Evolutionary conservation across 1,140 invertebrate species (phyloP), one percentile per base, ranked within the genome.

Genomic region (Pseudomyrmex sp.): DNA sequence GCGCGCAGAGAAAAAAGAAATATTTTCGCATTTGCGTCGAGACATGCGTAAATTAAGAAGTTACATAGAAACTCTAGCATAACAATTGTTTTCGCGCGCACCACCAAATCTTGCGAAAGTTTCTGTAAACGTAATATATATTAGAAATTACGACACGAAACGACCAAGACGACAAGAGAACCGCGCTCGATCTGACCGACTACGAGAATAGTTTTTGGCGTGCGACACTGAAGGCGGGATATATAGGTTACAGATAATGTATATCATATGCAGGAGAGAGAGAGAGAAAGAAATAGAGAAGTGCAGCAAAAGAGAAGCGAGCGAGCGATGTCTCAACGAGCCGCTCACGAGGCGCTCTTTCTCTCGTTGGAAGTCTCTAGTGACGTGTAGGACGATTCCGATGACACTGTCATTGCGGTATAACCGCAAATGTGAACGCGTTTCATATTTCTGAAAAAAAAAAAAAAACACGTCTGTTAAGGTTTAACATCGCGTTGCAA

Each of bases 181-280:
- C 62, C 13, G 54, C 35, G n/a, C 3, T 35, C 35, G 18, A 66
- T 50, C 44, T 59, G 85, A 85, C 77, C 84, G 26, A 68, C 73
- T 85, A 82, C 84, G 59, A 88, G 84, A 88, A 89, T 89, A 89
- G 82, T 65, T 85, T 74, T 86, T 90, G 83, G 83, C 88, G 70
- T 65, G 50, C 75, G 69, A 58, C 70, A 58, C 70, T 52, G 62
- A 54, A 44, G 20, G n/a, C 46, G 20, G 35, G 35, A 75, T 83
- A 76, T 83, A 83, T 76, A 83, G 79, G 79, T 74, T 73, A 18
- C 59, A 48, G 79, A 23, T 50, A 26, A 59, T 44, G 66, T 50
- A 52, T 69, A 80, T 69, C 12, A 62, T 35, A 35, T 26, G 5
- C 26, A 10, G 4, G 13, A 58, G 58, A 63, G 46, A 44, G 20